phyloP scores from a whole-genome alignment of 2,113 vertebrate species.

The Lasiurus cinereus region DNA sequence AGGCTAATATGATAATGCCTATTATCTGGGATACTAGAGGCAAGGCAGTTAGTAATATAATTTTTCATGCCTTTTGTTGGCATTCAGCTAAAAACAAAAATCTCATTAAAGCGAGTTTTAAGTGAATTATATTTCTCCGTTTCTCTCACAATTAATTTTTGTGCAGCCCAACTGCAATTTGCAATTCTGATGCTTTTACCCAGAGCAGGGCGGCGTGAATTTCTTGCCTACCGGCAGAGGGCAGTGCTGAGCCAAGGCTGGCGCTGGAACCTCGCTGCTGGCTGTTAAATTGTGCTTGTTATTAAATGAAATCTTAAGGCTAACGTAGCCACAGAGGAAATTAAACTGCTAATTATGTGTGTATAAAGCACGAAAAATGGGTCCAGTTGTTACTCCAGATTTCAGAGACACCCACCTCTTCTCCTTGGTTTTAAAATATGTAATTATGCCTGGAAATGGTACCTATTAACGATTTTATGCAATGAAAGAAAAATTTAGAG shows the following conservation, averaged over 20 bases:
- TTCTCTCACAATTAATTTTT: constrained; percentile 22
- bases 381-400: constrained; percentile 63
- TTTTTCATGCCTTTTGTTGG: constrained; percentile 64
- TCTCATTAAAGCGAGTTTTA: constrained; percentile 24
- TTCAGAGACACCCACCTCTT: constrained; percentile 70
- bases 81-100: constrained; percentile 36
- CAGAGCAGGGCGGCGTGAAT: not conserved
- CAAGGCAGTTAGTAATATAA: not conserved
- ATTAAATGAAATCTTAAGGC: constrained; percentile 88
- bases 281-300: constrained; percentile 79
- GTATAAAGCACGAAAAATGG: constrained; percentile 83
- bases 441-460: constrained; percentile 65
- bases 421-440: constrained; percentile 76
- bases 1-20: constrained; percentile 76
- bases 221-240: constrained; percentile 85
- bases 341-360: constrained; percentile 90
- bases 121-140: not conserved
- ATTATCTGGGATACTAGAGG: constrained; percentile 37
- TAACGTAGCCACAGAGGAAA: constrained; percentile 89
- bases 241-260: constrained; percentile 89
- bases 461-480: constrained; percentile 67
- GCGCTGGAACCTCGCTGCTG: constrained; percentile 34
- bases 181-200: not conserved
- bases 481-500: constrained; percentile 46
- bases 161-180: not conserved